These are phyloP conservation scores for Ochropleura plecta DNA, from an alignment of 2,888 invertebrate genomes.

Conservation along the genomic window DNA sequence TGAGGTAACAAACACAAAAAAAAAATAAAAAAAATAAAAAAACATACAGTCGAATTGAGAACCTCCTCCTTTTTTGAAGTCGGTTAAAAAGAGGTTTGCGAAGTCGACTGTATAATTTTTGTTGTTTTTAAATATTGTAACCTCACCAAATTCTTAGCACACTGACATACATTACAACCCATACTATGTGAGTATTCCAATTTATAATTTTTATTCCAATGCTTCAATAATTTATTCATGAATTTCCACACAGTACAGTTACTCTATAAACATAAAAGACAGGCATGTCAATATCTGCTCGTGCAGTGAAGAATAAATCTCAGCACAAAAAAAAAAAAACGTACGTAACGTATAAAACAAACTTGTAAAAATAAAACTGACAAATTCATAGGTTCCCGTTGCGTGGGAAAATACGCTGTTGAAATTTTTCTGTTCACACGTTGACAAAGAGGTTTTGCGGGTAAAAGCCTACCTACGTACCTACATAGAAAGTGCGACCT, in stretches of 20 bases:
- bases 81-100: too few relatives aligned
- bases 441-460: constrained; percentile 77
- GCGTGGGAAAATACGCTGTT: constrained; percentile 57
- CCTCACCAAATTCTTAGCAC: background rate
- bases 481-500: constrained; percentile 47
- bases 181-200: background rate
- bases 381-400: constrained; percentile 55
- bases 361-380: constrained; percentile 51
- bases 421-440: constrained; percentile 72
- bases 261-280: constrained; percentile 32
- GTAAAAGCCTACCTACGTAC: constrained; percentile 64
- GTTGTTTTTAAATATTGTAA: too few relatives aligned
- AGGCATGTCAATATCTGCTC: background rate
- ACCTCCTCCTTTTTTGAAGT: too few relatives aligned
- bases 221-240: constrained; percentile 25
- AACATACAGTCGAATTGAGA: too few relatives aligned
- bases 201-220: background rate
- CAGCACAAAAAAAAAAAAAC: constrained; percentile 44
- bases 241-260: constrained; percentile 10
- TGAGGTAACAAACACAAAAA: too few relatives aligned
- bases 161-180: background rate
- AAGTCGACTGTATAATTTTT: background rate
- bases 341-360: constrained; percentile 32
- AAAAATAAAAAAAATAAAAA: too few relatives aligned
- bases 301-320: constrained; percentile 8